Evolutionary conservation across 2,113 vertebrate species (phyloP).

Genomic region (Chauna torquata): DNA sequence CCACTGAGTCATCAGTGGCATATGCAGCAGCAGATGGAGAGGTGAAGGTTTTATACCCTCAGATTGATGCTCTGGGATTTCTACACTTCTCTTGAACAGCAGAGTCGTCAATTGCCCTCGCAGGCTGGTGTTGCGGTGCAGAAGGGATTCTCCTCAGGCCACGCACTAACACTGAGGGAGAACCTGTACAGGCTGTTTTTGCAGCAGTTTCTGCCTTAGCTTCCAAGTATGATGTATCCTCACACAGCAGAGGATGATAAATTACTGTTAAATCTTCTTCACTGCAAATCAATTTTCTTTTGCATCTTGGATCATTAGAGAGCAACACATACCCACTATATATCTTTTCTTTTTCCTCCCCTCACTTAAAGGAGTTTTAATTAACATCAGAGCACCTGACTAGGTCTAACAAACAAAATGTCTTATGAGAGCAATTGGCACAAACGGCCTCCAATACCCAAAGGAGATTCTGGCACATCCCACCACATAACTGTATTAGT

Average conservation of each 20-base stretch:
- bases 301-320: background rate
- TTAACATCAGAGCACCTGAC: background rate
- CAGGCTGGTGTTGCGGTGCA: background rate
- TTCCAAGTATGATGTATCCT: background rate
- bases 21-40: background rate
- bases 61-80: background rate
- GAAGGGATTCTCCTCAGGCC: background rate
- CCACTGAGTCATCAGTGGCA: background rate
- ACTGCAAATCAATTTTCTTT: background rate
- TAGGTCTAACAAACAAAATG: background rate
- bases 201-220: background rate
- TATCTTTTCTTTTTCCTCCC: background rate
- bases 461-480: background rate
- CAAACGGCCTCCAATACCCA: background rate
- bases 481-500: background rate
- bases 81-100: slow-evolving; percentile 20
- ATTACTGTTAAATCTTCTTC: background rate
- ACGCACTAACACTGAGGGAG: background rate
- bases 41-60: background rate
- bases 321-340: background rate
- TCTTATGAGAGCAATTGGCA: background rate
- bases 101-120: slow-evolving; percentile 2
- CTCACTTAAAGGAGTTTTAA: background rate
- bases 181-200: background rate
- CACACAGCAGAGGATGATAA: background rate